Evolutionary conservation across 2,113 vertebrate species (phyloP).

Genomic region (Arvicanthis niloticus): DNA sequence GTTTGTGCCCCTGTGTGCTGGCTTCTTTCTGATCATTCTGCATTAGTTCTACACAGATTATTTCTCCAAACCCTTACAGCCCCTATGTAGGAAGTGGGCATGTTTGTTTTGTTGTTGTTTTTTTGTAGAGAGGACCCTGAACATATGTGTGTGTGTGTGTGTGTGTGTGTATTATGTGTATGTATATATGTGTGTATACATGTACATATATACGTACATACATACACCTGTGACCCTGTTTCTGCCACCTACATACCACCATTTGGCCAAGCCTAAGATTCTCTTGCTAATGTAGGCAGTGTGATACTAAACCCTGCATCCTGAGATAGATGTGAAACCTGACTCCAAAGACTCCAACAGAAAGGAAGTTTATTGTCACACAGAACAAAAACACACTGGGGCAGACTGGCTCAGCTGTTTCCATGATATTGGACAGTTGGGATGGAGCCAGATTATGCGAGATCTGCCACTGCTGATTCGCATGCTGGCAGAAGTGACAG

Average conservation of each 20-base stretch:
- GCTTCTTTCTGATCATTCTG: neutral
- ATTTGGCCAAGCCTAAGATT: neutral
- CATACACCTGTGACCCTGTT: neutral
- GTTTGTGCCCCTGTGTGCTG: neutral
- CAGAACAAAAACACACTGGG: neutral
- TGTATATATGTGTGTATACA: no score
- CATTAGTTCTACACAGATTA: neutral
- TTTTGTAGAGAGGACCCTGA: neutral
- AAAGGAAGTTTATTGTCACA: neutral
- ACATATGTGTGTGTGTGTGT: no score
- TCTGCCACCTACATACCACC: neutral
- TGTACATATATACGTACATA: accelerated
- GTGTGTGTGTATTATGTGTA: no score
- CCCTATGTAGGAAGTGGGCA: neutral
- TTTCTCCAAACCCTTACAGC: neutral
- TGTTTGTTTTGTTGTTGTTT: neutral
- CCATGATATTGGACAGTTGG: neutral
- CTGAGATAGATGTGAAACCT: neutral
- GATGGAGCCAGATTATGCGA: neutral
- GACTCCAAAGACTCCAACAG: neutral
- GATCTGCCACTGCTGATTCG: neutral
- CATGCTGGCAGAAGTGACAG: neutral
- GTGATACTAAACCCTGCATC: neutral
- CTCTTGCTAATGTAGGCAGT: neutral
- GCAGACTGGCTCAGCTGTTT: no score